Evolutionary conservation across 1,140 invertebrate species (phyloP).

Genomic region (Drosophila mojavensis): DNA sequence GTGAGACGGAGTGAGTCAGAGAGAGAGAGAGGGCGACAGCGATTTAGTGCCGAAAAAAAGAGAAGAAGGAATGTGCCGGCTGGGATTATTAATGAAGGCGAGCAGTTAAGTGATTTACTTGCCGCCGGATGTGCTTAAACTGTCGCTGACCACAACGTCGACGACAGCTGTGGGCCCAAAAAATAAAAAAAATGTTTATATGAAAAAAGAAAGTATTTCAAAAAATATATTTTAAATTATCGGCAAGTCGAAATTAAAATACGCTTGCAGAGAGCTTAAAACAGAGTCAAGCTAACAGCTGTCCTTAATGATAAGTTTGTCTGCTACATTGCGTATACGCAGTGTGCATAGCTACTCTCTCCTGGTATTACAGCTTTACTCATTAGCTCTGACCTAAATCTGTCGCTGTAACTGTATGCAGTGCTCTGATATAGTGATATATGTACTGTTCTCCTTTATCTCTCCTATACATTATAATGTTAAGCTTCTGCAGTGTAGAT

Average conservation of each 20-base stretch:
- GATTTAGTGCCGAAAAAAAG: conserved; percentile 72
- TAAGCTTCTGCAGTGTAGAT: too few species aligned
- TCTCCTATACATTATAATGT: too few species aligned
- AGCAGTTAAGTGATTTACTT: conserved; percentile 79
- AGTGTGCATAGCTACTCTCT: too few species aligned
- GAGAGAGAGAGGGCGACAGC: conserved; percentile 21
- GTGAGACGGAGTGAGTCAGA: conserved; percentile 24
- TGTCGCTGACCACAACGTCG: conserved; percentile 46
- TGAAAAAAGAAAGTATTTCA: conserved; percentile 7
- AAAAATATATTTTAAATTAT: conserved; percentile 3
- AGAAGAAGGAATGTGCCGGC: conserved; percentile 40
- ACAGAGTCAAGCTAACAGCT: too few species aligned
- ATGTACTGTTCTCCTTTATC: too few species aligned
- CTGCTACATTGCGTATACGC: too few species aligned
- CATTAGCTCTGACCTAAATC: too few species aligned
- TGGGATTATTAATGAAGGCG: conserved; percentile 78
- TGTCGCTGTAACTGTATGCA: too few species aligned
- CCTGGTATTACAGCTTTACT: too few species aligned
- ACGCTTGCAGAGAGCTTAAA: neutral
- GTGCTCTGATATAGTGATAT: too few species aligned
- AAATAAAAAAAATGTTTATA: neutral
- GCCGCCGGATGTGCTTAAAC: conserved; percentile 61
- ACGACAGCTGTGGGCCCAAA: conserved; percentile 30
- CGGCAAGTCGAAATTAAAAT: neutral
- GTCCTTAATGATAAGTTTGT: too few species aligned